Conservation (phyloP, 2,888 invertebrate species). For the Metallyticus violacea region DNA sequence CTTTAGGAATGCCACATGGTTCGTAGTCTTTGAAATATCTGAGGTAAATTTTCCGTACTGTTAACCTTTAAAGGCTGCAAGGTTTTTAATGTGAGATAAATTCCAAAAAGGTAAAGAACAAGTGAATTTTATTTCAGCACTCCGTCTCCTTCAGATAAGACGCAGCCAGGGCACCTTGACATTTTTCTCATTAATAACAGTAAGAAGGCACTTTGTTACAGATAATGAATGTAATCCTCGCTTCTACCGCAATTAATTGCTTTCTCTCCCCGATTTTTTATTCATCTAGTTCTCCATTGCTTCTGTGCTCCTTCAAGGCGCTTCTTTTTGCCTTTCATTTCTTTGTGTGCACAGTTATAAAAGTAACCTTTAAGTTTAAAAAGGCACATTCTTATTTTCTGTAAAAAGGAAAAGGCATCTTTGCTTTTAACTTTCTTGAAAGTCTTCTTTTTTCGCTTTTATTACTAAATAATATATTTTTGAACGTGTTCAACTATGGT, state of each 20-base stretch:
- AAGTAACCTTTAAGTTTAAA: not conserved
- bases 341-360: not conserved
- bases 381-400: too few species aligned
- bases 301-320: not conserved
- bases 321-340: not conserved
- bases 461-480: too few species aligned
- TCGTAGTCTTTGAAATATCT: not conserved
- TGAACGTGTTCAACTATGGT: too few species aligned
- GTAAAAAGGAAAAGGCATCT: not conserved
- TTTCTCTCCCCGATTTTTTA: not conserved
- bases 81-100: not conserved
- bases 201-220: not conserved
- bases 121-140: not conserved
- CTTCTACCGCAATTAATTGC: not conserved
- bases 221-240: not conserved
- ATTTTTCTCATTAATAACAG: not conserved
- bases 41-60: not conserved
- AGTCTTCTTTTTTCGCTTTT: too few species aligned
- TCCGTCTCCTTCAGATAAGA: not conserved
- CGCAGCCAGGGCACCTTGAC: too few species aligned
- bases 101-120: not conserved
- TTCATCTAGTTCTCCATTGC: too few species aligned
- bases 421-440: not conserved
- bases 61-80: not conserved
- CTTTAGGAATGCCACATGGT: too few species aligned